A percentile compares a stretch with the other conserved stretches of the same genome.
Conservation (phyloP, 2,113 vertebrate genomes). For the Vombatus ursinus region DNA sequence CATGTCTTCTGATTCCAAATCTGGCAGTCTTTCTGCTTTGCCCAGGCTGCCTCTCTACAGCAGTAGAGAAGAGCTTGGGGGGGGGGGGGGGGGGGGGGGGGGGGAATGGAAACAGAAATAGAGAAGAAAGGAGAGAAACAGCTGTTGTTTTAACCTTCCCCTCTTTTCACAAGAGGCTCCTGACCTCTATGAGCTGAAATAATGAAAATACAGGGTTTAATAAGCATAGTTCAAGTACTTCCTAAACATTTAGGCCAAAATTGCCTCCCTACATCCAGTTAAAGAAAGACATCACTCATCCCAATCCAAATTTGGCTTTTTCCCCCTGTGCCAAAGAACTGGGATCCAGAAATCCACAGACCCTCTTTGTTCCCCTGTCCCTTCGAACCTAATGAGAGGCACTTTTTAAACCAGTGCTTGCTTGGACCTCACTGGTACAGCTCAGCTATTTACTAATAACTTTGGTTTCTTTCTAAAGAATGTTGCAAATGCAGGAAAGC, state of each 20-base stretch:
- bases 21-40: background rate
- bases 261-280: background rate
- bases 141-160: background rate
- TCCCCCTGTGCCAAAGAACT: background rate
- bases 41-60: background rate
- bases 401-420: background rate
- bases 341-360: slow-evolving; percentile 4
- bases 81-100: background rate
- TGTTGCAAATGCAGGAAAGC: background rate
- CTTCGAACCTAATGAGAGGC: background rate
- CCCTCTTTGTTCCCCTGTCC: background rate
- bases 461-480: background rate
- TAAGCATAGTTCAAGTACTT: background rate
- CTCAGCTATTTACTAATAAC: background rate
- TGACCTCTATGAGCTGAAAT: background rate
- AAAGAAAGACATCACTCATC: slow-evolving; percentile 1
- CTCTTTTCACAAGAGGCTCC: background rate
- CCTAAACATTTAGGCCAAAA: background rate
- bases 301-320: background rate
- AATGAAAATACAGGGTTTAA: background rate
- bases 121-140: background rate
- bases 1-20: background rate
- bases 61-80: background rate
- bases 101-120: background rate
- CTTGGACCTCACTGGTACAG: background rate